These are phyloP conservation scores for Takifugu flavidus DNA, from an alignment of 2,113 vertebrate species.

Conservation along the genomic window DNA sequence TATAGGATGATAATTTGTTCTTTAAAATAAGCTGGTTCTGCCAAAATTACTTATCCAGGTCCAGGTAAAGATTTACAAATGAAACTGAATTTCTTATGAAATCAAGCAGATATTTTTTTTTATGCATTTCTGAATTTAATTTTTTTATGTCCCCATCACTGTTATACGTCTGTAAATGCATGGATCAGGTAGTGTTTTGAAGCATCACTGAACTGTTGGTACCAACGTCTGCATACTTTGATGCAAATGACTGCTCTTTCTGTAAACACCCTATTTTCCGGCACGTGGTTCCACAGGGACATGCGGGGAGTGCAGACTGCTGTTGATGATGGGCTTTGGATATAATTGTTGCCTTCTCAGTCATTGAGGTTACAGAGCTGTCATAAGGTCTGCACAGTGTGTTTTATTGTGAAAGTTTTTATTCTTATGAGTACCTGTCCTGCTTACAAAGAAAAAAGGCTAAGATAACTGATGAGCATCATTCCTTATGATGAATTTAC, in stretches of 20 bases:
- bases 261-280: slow-evolving; percentile 30
- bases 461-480: too few species aligned
- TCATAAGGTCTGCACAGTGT: slow-evolving; percentile 33
- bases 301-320: slow-evolving; percentile 2
- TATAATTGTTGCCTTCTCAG: slow-evolving; percentile 31
- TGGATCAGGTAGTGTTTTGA: background rate
- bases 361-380: slow-evolving; percentile 40
- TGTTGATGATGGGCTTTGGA: slow-evolving; percentile 34
- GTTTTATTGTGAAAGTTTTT: too few species aligned
- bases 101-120: background rate
- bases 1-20: too few species aligned
- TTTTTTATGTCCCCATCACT: background rate
- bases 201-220: slow-evolving; percentile 7
- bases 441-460: too few species aligned
- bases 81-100: background rate
- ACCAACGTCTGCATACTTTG: slow-evolving; percentile 22
- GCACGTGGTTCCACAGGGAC: slow-evolving; percentile 8
- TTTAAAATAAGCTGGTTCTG: too few species aligned
- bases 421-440: too few species aligned
- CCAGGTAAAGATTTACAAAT: too few species aligned
- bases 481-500: too few species aligned
- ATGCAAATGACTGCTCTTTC: slow-evolving; percentile 17
- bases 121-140: background rate
- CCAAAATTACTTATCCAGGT: too few species aligned
- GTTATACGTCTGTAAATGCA: background rate